Evolutionary conservation across 2,888 invertebrate genomes (phyloP).

Genomic region (Orgyia antiqua): DNA sequence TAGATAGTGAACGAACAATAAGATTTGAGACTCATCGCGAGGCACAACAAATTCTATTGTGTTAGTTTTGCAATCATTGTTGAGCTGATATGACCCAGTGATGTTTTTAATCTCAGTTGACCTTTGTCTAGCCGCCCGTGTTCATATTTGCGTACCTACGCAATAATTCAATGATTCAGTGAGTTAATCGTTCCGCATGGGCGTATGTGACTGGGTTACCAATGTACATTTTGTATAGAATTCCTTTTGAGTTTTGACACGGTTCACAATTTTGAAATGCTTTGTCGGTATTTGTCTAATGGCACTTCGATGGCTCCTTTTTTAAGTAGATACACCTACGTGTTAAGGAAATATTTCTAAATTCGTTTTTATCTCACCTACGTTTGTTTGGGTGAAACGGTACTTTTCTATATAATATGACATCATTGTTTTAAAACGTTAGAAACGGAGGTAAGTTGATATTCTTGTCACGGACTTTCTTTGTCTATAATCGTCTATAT

Average conservation of each 20-base stretch:
- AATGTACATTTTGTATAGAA: conserved; percentile 9
- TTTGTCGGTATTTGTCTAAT: conserved; percentile 5
- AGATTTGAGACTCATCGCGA: conserved; percentile 26
- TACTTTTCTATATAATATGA: conserved; percentile 1
- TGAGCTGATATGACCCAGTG: conserved; percentile 19
- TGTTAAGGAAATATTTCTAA: conserved; percentile 1
- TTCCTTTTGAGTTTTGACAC: conserved; percentile 8
- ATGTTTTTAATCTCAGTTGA: conserved; percentile 40
- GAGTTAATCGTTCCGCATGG: conserved; percentile 24
- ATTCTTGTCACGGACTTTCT: too few relatives aligned
- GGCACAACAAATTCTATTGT: conserved; percentile 34
- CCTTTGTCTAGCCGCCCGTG: conserved; percentile 38
- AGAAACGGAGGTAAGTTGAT: too few relatives aligned
- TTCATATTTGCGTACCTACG: conserved; percentile 34
- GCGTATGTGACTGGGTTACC: conserved; percentile 20
- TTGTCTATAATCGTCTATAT: too few relatives aligned
- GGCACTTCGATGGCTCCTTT: not conserved
- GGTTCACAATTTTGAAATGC: conserved; percentile 5
- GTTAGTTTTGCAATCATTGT: conserved; percentile 40
- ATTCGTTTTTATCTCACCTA: too few relatives aligned
- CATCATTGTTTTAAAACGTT: too few relatives aligned
- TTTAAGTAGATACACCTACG: conserved; percentile 6
- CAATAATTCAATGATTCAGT: conserved; percentile 19
- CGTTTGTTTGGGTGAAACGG: too few relatives aligned
- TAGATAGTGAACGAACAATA: conserved; percentile 32